Conservation (phyloP, 2,888 invertebrate species). For the Euplexia lucipara region DNA sequence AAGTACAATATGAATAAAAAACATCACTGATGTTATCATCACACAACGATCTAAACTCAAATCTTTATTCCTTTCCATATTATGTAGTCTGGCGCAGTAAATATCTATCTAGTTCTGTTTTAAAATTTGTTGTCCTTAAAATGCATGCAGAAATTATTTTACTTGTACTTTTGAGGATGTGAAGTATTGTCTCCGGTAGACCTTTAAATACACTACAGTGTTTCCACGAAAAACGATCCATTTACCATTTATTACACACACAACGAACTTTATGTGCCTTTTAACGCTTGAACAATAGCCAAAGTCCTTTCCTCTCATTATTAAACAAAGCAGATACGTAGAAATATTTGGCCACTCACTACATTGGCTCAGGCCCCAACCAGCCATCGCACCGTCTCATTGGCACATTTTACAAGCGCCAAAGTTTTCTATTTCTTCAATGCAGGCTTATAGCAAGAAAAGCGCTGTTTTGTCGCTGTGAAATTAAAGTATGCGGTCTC, state of each 20-base stretch:
- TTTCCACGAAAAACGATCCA: neutral
- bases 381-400: conserved; percentile 20
- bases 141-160: too few relatives aligned
- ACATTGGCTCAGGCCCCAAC: conserved; percentile 32
- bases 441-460: neutral
- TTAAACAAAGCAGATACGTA: conserved; percentile 18
- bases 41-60: too few relatives aligned
- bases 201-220: neutral
- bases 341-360: conserved; percentile 46
- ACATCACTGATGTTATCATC: too few relatives aligned
- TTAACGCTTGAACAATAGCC: conserved; percentile 23
- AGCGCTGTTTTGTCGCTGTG: neutral
- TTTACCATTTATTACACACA: conserved; percentile 1
- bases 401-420: conserved; percentile 25
- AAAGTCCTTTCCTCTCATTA: conserved; percentile 19
- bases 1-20: too few relatives aligned
- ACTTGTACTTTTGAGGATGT: too few relatives aligned
- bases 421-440: conserved; percentile 11
- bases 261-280: conserved; percentile 6
- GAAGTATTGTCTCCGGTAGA: neutral
- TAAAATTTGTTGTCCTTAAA: too few relatives aligned
- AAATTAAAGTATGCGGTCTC: neutral
- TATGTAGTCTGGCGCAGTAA: too few relatives aligned
- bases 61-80: too few relatives aligned
- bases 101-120: too few relatives aligned